Percentiles rank a stretch among this genome's conserved stretches.
phyloP scores from a whole-genome alignment of 2,888 invertebrate species.

The Drosophila diplacantha region DNA sequence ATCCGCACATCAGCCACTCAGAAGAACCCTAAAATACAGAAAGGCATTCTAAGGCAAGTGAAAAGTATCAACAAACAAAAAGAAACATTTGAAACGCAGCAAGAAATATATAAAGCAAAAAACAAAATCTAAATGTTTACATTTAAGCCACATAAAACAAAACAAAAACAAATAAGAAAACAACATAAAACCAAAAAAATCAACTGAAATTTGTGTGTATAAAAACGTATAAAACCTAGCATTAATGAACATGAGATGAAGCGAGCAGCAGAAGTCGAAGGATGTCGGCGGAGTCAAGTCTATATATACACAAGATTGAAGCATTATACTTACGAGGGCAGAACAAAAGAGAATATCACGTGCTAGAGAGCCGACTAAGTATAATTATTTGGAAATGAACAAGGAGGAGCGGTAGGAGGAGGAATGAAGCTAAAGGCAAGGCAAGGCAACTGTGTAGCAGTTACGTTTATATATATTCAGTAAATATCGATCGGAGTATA shows the following conservation, averaged over 20 bases:
- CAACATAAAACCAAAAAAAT: constrained; percentile 36
- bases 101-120: constrained; percentile 45
- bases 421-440: constrained; percentile 11
- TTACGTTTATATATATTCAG: constrained; percentile 51
- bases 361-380: constrained; percentile 65
- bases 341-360: constrained; percentile 44
- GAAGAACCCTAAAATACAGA: constrained; percentile 59
- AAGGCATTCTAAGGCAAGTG: constrained; percentile 33
- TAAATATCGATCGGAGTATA: constrained; percentile 54
- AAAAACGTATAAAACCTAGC: constrained; percentile 62
- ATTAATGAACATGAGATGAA: constrained; percentile 46
- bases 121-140: constrained; percentile 65
- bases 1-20: constrained; percentile 62
- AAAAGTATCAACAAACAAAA: constrained; percentile 17
- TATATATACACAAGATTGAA: constrained; percentile 48
- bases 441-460: constrained; percentile 37
- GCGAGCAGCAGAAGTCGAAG: constrained; percentile 18
- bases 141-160: constrained; percentile 58
- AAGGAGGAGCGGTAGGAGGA: neutral
- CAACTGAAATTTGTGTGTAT: constrained; percentile 70
- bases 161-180: constrained; percentile 20
- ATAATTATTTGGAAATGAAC: constrained; percentile 41
- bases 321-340: constrained; percentile 50
- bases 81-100: constrained; percentile 43
- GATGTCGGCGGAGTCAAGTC: constrained; percentile 52